Percentiles rank a stretch among this genome's conserved stretches.
phyloP scores from a whole-genome alignment of 92 coral and sea anemone genomes.

The Palythoa heliodiscus region DNA sequence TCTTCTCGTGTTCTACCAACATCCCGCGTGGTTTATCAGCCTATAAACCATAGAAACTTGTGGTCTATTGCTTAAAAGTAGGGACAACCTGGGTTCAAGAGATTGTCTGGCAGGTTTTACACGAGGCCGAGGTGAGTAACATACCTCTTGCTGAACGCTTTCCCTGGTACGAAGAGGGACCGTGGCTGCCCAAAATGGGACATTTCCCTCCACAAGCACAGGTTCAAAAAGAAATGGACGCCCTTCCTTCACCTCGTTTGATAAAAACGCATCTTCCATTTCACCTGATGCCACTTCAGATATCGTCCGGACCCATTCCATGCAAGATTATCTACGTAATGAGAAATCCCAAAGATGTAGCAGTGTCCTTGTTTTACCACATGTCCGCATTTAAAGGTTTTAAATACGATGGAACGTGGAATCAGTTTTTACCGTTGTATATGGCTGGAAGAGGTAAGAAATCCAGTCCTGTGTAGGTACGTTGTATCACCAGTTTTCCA shows the following conservation, averaged over 20 bases:
- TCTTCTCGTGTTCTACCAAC: too few species aligned
- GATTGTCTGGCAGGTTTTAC: constrained; percentile 2
- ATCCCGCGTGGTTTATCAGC: too few species aligned
- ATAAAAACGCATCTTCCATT: neutral
- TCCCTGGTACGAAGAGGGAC: neutral
- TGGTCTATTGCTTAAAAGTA: too few species aligned
- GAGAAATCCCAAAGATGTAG: neutral
- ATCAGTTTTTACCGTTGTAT: neutral
- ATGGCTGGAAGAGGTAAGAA: constrained; percentile 12
- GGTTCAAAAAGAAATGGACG: neutral
- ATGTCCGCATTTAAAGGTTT: neutral
- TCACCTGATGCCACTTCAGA: neutral
- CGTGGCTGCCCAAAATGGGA: neutral
- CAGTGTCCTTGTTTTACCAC: neutral
- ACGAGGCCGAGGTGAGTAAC: neutral
- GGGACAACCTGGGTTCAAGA: constrained; percentile 5
- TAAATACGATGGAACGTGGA: neutral
- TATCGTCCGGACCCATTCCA: neutral
- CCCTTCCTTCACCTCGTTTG: neutral
- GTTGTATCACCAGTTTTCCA: neutral
- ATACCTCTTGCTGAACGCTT: neutral
- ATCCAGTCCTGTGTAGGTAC: neutral
- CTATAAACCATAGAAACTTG: too few species aligned
- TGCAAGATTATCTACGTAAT: neutral
- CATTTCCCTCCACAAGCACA: neutral